phyloP scores from a whole-genome alignment of 2,113 vertebrate genomes.

The Miniopterus natalensis region DNA sequence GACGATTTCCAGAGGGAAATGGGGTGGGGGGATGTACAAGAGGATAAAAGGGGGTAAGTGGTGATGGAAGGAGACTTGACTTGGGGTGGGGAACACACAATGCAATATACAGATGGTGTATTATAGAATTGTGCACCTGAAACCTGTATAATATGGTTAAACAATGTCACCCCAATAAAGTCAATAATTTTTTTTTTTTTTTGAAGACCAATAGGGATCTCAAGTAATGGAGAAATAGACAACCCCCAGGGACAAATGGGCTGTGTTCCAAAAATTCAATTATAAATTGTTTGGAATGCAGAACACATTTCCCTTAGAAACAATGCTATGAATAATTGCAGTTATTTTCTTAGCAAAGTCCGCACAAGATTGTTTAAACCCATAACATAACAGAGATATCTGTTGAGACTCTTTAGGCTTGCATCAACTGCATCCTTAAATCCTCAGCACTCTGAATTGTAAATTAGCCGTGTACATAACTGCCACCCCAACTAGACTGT shows the following conservation, averaged over 20 bases:
- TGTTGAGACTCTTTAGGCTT: conserved; percentile 70
- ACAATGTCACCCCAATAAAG: background rate
- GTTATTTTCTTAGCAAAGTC: conserved; percentile 65
- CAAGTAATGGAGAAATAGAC: conserved; percentile 48
- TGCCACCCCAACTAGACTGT: conserved; percentile 74
- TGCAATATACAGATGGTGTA: background rate
- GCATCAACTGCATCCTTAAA: conserved; percentile 58
- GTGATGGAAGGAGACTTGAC: background rate
- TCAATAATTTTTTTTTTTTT: background rate
- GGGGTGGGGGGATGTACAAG: background rate
- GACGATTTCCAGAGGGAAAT: background rate
- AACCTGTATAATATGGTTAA: background rate
- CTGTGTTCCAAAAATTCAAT: conserved; percentile 73
- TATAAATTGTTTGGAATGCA: conserved; percentile 79
- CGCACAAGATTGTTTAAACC: conserved; percentile 56
- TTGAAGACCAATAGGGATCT: background rate
- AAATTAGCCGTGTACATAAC: conserved; percentile 69
- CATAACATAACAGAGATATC: conserved; percentile 64
- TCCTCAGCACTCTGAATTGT: conserved; percentile 71
- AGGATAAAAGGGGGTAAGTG: background rate
- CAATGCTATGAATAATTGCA: conserved; percentile 78
- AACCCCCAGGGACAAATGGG: conserved; percentile 61
- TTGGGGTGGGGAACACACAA: background rate
- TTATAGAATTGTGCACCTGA: background rate
- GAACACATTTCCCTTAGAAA: conserved; percentile 73